Conservation (phyloP, 2,797 vertebrate genomes). For the Lepidocolaptes lacrymiger region DNA sequence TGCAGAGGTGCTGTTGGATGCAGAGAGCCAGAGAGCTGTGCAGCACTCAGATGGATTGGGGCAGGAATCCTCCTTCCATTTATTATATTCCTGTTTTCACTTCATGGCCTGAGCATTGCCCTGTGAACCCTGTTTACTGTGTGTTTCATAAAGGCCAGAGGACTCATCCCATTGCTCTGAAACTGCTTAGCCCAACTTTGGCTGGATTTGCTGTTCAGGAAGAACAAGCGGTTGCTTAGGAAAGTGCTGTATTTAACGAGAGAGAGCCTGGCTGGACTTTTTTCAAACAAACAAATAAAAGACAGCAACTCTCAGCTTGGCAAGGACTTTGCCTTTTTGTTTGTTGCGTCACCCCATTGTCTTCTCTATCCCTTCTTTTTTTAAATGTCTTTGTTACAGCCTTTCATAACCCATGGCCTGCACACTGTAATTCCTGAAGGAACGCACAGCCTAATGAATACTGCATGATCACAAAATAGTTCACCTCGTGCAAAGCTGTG, state of each 20-base stretch:
- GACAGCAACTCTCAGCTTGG: background rate
- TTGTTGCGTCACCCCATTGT: background rate
- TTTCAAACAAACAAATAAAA: slow-evolving; percentile 38
- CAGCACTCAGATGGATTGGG: background rate
- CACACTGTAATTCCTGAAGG: slow-evolving; percentile 2
- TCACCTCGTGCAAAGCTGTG: background rate
- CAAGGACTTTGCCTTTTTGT: background rate
- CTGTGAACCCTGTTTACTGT: background rate
- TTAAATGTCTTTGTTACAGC: background rate
- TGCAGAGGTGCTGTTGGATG: background rate
- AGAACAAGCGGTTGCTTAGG: slow-evolving; percentile 1
- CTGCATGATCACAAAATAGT: background rate
- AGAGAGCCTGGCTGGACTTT: background rate
- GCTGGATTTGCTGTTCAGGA: slow-evolving; percentile 10
- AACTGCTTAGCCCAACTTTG: slow-evolving; percentile 13
- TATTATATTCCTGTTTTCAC: background rate
- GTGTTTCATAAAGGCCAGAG: slow-evolving; percentile 49
- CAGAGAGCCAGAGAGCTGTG: background rate
- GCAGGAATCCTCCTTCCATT: background rate
- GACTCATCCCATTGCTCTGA: slow-evolving; percentile 29
- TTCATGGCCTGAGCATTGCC: background rate
- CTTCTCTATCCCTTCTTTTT: background rate
- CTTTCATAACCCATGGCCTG: background rate
- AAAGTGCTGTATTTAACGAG: background rate
- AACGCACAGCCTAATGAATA: background rate